These are phyloP conservation scores for Teleogryllus occipitalis DNA, from an alignment of 1,140 invertebrate species.

Conservation along the genomic window DNA sequence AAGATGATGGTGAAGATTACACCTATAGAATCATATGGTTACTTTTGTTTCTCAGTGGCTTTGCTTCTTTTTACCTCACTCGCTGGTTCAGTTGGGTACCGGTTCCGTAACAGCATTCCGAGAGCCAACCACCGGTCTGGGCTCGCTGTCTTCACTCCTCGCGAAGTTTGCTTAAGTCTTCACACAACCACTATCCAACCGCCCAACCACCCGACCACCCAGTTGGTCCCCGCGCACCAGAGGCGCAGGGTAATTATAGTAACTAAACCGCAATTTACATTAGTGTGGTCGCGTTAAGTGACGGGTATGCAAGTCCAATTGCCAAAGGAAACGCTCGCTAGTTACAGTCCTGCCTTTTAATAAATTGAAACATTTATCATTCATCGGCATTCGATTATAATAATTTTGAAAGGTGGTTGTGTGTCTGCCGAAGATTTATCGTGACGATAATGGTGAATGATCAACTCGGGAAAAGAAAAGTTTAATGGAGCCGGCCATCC, in stretches of 20 bases:
- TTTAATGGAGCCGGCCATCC: background rate
- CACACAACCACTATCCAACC: no score
- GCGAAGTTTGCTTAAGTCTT: no score
- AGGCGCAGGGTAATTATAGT: background rate
- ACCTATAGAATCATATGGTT: no score
- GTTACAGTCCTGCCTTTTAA: background rate
- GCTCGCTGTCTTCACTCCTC: no score
- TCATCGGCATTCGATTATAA: background rate
- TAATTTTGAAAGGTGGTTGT: background rate
- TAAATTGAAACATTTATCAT: conserved; percentile 6
- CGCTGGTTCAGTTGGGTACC: no score
- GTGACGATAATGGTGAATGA: background rate
- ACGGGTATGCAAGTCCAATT: background rate
- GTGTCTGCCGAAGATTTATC: background rate
- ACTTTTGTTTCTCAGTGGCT: no score
- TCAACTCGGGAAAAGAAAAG: background rate
- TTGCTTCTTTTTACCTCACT: no score
- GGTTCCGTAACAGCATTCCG: no score
- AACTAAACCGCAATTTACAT: conserved; percentile 5
- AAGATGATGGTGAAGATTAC: no score
- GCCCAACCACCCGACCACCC: no score
- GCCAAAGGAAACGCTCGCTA: background rate
- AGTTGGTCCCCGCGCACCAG: no score
- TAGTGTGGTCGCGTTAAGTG: background rate
- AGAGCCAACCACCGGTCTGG: no score